phyloP scores from a whole-genome alignment of 2,888 invertebrate species.

The Catocala nupta region DNA sequence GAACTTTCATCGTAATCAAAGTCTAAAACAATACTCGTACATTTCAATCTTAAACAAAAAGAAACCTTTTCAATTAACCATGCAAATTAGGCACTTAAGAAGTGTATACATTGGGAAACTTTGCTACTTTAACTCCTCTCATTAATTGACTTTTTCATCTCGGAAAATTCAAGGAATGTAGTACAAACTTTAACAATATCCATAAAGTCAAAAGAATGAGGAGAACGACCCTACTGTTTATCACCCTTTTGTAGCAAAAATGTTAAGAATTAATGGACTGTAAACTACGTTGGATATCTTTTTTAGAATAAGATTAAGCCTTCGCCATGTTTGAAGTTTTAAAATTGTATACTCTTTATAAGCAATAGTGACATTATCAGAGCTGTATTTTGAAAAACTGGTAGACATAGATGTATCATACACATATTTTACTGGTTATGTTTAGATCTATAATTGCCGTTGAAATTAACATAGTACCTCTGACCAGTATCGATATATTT shows the following conservation, averaged over 20 bases:
- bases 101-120: conserved; percentile 18
- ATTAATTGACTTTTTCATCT: conserved; percentile 35
- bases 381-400: too few species aligned
- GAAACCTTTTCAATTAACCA: conserved; percentile 20
- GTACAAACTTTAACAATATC: conserved; percentile 23
- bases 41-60: conserved; percentile 14
- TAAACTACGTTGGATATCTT: neutral
- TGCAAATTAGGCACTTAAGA: conserved; percentile 23
- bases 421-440: too few species aligned
- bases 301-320: too few species aligned
- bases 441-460: too few species aligned
- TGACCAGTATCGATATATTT: too few species aligned
- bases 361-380: too few species aligned
- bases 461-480: too few species aligned
- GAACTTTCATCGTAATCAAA: neutral
- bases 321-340: too few species aligned
- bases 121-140: conserved; percentile 20
- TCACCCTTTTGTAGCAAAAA: conserved; percentile 2
- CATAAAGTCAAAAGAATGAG: conserved; percentile 17
- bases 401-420: too few species aligned
- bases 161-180: conserved; percentile 20
- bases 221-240: conserved; percentile 22
- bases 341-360: too few species aligned
- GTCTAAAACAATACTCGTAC: conserved; percentile 12
- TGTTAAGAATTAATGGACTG: conserved; percentile 5